These are phyloP conservation scores for Polydrusus tereticollis DNA, from an alignment of 2,888 invertebrate genomes.

Conservation along the genomic window DNA sequence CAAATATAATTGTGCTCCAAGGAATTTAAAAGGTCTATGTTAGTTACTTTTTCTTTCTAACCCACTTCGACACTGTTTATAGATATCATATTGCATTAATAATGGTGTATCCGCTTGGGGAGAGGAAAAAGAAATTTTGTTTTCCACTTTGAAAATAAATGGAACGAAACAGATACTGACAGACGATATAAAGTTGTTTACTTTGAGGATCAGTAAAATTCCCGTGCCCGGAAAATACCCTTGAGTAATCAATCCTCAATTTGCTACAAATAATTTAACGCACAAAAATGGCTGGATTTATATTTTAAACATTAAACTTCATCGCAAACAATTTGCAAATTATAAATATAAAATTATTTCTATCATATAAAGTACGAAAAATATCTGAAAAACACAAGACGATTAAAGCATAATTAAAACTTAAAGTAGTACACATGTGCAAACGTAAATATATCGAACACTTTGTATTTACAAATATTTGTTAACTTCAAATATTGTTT, in stretches of 20 bases:
- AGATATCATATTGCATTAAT: not conserved
- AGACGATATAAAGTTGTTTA: constrained; percentile 3
- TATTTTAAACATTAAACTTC: not conserved
- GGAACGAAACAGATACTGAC: not conserved
- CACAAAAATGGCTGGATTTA: not conserved
- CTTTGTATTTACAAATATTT: no score
- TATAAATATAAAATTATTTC: no score
- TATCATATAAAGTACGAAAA: no score
- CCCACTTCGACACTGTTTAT: not conserved
- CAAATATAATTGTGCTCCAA: no score
- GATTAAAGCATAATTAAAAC: no score
- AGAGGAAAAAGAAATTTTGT: not conserved
- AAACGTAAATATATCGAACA: no score
- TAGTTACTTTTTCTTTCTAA: not conserved
- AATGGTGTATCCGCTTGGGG: not conserved
- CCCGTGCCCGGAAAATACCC: not conserved
- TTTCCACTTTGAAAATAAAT: not conserved
- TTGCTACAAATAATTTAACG: not conserved
- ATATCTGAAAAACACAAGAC: no score
- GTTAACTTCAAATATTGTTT: no score
- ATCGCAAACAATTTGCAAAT: no score
- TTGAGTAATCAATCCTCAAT: not conserved
- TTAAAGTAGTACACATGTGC: no score
- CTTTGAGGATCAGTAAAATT: not conserved
- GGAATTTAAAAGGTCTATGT: no score